phyloP scores from a whole-genome alignment of 2,797 vertebrate species.

The Gymnodraco acuticeps region DNA sequence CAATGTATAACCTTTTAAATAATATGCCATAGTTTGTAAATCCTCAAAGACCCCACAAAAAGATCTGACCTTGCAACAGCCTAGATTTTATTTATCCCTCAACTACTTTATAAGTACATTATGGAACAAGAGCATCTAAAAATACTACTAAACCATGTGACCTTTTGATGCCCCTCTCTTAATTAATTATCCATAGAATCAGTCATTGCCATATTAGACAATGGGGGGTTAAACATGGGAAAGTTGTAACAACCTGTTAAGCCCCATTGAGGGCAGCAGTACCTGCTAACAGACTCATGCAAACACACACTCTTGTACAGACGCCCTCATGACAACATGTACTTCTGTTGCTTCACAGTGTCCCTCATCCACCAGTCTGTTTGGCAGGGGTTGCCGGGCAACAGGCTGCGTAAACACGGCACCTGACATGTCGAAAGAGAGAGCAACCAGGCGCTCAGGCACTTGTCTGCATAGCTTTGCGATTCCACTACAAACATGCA shows the following conservation, averaged over 20 bases:
- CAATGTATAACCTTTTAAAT: neutral
- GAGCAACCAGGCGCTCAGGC: conserved; percentile 58
- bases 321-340: conserved; percentile 58
- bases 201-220: conserved; percentile 6
- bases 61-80: neutral
- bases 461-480: conserved; percentile 51
- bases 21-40: neutral
- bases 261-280: conserved; percentile 70
- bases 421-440: conserved; percentile 75
- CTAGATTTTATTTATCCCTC: neutral
- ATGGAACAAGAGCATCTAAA: conserved; percentile 8
- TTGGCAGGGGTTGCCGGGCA: conserved; percentile 76
- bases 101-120: conserved; percentile 6
- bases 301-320: conserved; percentile 27
- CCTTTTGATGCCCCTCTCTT: conserved; percentile 17
- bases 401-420: conserved; percentile 73
- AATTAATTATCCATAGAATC: conserved; percentile 2
- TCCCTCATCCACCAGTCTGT: conserved; percentile 68
- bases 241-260: conserved; percentile 42
- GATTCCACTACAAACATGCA: conserved; percentile 49
- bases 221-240: conserved; percentile 12
- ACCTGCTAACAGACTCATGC: conserved; percentile 33
- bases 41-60: neutral
- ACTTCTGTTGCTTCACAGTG: conserved; percentile 63
- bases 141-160: conserved; percentile 7